Conservation (phyloP, 2,797 vertebrate genomes). For the Eleutherodactylus coqui region DNA sequence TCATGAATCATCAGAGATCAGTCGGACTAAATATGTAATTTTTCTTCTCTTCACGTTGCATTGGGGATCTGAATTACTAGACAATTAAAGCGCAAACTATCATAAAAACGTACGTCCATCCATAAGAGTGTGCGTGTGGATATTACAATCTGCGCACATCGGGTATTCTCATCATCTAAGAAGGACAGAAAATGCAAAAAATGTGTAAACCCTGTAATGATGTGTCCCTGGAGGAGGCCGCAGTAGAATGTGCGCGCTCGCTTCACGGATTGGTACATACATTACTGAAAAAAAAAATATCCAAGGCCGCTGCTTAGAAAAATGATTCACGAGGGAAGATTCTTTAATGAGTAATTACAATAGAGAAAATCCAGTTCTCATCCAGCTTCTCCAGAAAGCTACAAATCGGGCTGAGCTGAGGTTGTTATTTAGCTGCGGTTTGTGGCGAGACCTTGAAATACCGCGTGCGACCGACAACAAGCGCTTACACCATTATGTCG, state of each 20-base stretch:
- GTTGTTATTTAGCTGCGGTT: not conserved
- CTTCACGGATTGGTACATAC: not conserved
- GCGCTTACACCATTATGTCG: no score
- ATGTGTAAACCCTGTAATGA: slow-evolving; percentile 19
- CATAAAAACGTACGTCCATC: not conserved
- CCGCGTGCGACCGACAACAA: no score
- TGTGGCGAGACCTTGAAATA: no score
- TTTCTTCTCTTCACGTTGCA: not conserved
- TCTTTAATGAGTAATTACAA: not conserved
- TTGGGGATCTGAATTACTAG: slow-evolving; percentile 48
- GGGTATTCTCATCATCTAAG: slow-evolving; percentile 47
- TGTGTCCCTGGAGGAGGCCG: not conserved
- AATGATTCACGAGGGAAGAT: not conserved
- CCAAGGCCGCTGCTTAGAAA: not conserved
- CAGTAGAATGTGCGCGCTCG: not conserved
- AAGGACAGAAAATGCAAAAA: slow-evolving; percentile 15
- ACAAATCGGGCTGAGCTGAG: not conserved
- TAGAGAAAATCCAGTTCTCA: not conserved
- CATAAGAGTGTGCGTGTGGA: not conserved
- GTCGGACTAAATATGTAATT: slow-evolving; percentile 66
- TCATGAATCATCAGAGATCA: slow-evolving; percentile 72
- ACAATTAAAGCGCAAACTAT: slow-evolving; percentile 50
- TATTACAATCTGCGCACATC: slow-evolving; percentile 24
- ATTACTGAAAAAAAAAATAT: not conserved
- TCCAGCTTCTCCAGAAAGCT: not conserved